Base-by-base conservation (phyloP, 2,113 vertebrate genomes). In the Danionella cerebrum region DNA sequence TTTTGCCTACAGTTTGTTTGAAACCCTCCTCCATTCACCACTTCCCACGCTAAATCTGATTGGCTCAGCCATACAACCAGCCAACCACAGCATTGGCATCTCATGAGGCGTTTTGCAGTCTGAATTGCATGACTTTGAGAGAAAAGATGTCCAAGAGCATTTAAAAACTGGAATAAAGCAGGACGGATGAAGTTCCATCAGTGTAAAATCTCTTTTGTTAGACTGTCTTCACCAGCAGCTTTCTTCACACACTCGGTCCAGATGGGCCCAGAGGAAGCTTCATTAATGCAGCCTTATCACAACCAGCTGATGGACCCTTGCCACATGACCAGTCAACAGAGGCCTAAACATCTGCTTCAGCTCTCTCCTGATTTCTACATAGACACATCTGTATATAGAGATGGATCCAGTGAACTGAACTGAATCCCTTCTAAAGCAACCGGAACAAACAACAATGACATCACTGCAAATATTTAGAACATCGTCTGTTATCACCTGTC, bases 1-100 rank as follows among this genome's bases (percentile, higher is more conserved):
- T 91, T 90, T 89, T 88, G 88, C 86, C 83, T 89, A 86, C 79
- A 88, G 83, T 90, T 89, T 90, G 86, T 83, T 84, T 55, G 51
- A 84, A 87, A 75, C 80, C 38, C 29, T 82, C 73, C 82, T 80
- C 29, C 8, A 52, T 33, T 31, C 38, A 21, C 18, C 65, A 29
- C 16, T 19, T 29, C 39, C 19, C 24, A 39, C 48, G 1, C 6
- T 21, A 19, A 10, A 8, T 48, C 11, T 64, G 18, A 48, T 48
- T 64, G 59, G 59, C 29, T 47, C 19, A 47, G 12, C 45, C 44
- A 18, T 18, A 60, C 24, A 29, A 5, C 7, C 31, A 42, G 51
- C 33, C 47, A 31, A 57, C 19, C 18, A 33, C 27, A 21, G n/a
- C 50, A 13, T 1, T 25, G 41, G 27, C 45, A 19, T 54, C 13